Evolutionary conservation across 2,113 vertebrate species (phyloP), one percentile per base, ranked within the genome.

Genomic region (Hippocampus zosterae): DNA sequence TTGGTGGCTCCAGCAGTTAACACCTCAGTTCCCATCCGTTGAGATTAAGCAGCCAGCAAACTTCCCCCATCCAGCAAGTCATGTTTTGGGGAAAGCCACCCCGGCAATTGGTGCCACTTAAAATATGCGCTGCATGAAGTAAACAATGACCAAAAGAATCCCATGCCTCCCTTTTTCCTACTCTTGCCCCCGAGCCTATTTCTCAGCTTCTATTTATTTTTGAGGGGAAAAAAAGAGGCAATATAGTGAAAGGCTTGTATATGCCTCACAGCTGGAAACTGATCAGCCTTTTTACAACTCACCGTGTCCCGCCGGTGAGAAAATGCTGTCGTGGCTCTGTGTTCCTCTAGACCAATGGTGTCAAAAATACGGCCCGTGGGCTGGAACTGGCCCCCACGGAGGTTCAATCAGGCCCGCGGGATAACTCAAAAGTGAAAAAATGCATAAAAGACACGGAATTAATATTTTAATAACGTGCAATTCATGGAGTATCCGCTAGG

Each of bases 191-290:
- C 62, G 9, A 63, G 74, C 84, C 81, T 77, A 75, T 88, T 86
- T 82, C 85, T 88, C 81, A 76, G 74, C 69, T 76, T 70, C 72
- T 87, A 86, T 90, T 90, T 86, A 87, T 90, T 87, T 81, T 85
- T 79, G 81, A 82, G n/a, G n/a, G n/a, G 85, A 87, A 85, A 63
- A 89, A 84, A 84, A 68, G 78, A 77, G 76, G 82, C 70, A 76
- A 76, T 42, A 41, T 12, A 41, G 81, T 78, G 84, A 83, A 78
- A 83, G 83, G 86, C 79, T 76, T 85, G 81, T 88, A 84, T 81
- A 85, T 76, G 65, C 79, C 80, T 84, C 91, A 89, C 89, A 90
- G 88, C 87, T 91, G 88, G 90, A 90, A 71, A 74, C 82, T 85
- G 81, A 86, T 88, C 77, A 84, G 72, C 81, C 83, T 83, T 63